phyloP scores from a whole-genome alignment of 2,888 invertebrate genomes.

The Lycia hirtaria region DNA sequence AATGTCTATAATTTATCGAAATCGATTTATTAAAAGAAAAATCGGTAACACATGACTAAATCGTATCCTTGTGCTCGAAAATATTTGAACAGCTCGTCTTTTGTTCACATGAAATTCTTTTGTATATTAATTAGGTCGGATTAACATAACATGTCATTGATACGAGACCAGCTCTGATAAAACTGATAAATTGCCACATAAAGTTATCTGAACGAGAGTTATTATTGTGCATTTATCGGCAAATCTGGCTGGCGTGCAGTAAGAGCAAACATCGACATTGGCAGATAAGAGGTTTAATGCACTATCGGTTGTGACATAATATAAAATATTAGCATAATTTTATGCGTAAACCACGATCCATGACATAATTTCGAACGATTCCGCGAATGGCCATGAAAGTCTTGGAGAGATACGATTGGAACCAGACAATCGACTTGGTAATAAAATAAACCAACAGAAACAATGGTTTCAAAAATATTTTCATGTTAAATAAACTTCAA shows the following conservation, averaged over 20 bases:
- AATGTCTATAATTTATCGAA: constrained; percentile 30
- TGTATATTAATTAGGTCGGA: constrained; percentile 20
- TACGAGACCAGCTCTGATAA: constrained; percentile 23
- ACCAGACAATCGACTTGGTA: not conserved
- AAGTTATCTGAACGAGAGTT: constrained; percentile 16
- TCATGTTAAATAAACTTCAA: too few relatives aligned
- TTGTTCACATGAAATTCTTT: not conserved
- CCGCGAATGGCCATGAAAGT: constrained; percentile 8
- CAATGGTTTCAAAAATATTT: not conserved
- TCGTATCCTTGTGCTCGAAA: constrained; percentile 8
- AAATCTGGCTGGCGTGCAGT: constrained; percentile 37
- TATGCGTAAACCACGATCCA: constrained; percentile 14
- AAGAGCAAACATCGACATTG: constrained; percentile 48
- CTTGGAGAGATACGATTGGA: not conserved
- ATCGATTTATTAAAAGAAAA: constrained; percentile 12
- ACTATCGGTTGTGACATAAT: constrained; percentile 42
- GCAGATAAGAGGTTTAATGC: constrained; percentile 54
- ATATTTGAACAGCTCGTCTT: constrained; percentile 16
- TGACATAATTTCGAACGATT: constrained; percentile 16
- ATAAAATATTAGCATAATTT: constrained; percentile 34
- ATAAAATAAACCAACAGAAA: not conserved
- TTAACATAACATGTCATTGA: constrained; percentile 18
- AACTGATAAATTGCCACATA: constrained; percentile 20
- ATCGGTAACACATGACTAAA: constrained; percentile 11
- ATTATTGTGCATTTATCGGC: constrained; percentile 21